Base-by-base conservation (phyloP, 2,113 vertebrate genomes). In the Dissostichus mawsoni region DNA sequence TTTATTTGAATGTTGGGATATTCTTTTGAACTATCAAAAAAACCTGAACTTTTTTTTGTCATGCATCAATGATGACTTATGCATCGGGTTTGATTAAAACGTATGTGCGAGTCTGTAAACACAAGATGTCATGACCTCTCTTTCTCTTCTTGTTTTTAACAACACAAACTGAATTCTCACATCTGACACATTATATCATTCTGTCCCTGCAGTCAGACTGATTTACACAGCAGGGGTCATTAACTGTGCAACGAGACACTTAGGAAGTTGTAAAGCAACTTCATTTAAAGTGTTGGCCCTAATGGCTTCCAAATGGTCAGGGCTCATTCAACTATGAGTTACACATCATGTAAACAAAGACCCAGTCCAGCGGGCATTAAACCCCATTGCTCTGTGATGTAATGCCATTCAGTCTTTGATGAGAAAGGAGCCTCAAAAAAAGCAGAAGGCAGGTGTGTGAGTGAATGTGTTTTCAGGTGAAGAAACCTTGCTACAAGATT, bases 251-350 rank as follows among this genome's bases (percentile, higher is more conserved):
- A 87, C 81, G 75, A 91, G 90, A 87, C 73, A 78, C 87, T 93
- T 89, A 86, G 18, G 81, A 86, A 89, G 80, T 66, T 86, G 76
- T 83, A 87, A 91, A 92, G 85, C 83, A 78, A 81, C 85, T 81
- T 84, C 69, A 73, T 88, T 87, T 48, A 82, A 78, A 77, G 84
- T 78, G 84, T 85, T 85, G 87, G 55, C 73, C 65, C 62, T 90
- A 93, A 94, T 92, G 74, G 57, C 69, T 93, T 89, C 89, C 88
- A 92, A 92, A 93, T 93, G 87, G 84, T 68, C 71, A 25, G 25
- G 18, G 68, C 86, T 90, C 82, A 87, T 90, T 88, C 85, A 84
- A 89, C 75, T 76, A 74, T 80, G 83, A 91, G 92, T 94, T 92
- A 92, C 84, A 86, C 89, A 92, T 82, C 81, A 87, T 86, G 84